A percentile compares a stretch with the other conserved stretches of the same genome.
These are phyloP conservation scores for Apodemia duryi DNA, from an alignment of 2,888 invertebrate species.

Conservation along the genomic window DNA sequence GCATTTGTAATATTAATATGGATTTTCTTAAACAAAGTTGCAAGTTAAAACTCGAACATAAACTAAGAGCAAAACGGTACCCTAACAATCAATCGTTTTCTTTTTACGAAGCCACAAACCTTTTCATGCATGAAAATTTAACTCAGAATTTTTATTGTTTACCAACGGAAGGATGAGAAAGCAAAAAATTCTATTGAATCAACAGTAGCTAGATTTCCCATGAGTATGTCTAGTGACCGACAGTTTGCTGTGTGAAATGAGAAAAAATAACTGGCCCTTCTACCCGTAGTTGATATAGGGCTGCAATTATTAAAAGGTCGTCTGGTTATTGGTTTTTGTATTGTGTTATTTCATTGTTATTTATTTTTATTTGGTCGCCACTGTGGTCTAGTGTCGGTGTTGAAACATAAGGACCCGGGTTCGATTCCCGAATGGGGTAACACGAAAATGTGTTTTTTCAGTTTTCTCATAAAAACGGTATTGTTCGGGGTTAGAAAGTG, in stretches of 20 bases:
- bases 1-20: not conserved
- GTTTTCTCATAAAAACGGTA: too few relatives aligned
- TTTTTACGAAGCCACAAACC: constrained; percentile 16
- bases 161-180: constrained; percentile 41
- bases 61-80: not conserved
- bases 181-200: constrained; percentile 63
- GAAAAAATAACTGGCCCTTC: constrained; percentile 43
- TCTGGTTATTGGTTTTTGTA: not conserved
- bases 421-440: too few relatives aligned
- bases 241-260: constrained; percentile 41
- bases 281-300: constrained; percentile 9
- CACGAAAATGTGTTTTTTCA: too few relatives aligned
- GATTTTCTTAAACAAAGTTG: too few relatives aligned
- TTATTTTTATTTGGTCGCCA: too few relatives aligned
- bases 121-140: constrained; percentile 31
- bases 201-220: constrained; percentile 62
- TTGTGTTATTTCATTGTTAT: too few relatives aligned
- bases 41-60: not conserved
- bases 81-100: constrained; percentile 14
- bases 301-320: not conserved
- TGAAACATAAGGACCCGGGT: too few relatives aligned
- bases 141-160: constrained; percentile 49
- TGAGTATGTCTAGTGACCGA: constrained; percentile 52
- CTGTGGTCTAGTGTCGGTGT: too few relatives aligned
- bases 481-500: too few relatives aligned